Conservation (phyloP, 2,888 invertebrate species). For the Ctena decussata region DNA sequence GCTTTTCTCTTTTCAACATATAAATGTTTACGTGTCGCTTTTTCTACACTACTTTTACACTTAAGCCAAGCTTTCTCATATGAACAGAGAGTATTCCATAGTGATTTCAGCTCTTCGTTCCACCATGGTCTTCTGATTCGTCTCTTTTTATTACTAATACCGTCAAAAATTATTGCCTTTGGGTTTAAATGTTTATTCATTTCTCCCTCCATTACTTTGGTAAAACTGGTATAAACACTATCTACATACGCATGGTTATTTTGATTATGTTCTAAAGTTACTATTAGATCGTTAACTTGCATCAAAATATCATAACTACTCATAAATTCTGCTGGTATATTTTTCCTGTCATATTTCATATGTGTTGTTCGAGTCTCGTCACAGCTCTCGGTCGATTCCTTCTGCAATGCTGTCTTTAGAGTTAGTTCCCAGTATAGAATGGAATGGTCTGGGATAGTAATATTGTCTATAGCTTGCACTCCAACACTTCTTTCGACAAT, state of each 20-base stretch:
- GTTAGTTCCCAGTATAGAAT: background rate
- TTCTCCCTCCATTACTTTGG: background rate
- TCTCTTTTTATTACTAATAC: background rate
- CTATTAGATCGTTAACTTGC: background rate
- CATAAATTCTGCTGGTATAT: background rate
- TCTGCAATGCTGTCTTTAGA: background rate
- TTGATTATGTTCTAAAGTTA: background rate
- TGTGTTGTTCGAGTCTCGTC: background rate
- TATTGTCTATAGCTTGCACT: background rate
- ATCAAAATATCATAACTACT: background rate
- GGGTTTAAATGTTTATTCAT: background rate
- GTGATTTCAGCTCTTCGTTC: background rate
- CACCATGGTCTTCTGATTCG: background rate
- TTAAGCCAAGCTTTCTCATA: background rate
- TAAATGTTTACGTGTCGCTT: background rate
- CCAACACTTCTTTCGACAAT: background rate
- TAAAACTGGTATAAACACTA: background rate
- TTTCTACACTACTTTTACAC: background rate
- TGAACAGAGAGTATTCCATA: background rate
- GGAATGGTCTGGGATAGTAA: background rate
- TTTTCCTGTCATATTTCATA: background rate
- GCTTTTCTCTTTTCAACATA: background rate
- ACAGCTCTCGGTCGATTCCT: background rate
- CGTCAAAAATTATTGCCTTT: background rate
- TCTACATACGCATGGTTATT: background rate